Evolutionary conservation across 2,888 invertebrate species (phyloP), one percentile per base, ranked within the genome.

Genomic region (Agrotis puta): DNA sequence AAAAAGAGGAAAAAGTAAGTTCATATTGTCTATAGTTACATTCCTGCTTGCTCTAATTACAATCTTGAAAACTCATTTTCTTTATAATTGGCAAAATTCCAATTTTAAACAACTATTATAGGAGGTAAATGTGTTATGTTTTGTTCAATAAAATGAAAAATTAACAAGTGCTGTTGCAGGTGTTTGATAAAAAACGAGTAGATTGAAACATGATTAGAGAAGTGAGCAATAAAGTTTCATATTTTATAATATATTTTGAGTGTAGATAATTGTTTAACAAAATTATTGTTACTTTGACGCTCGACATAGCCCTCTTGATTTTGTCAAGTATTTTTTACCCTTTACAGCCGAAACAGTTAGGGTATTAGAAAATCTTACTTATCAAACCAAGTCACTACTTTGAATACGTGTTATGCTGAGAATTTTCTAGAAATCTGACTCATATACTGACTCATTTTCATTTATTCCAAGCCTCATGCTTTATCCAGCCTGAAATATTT

Each of bases 1-100:
- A 96, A 94, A 77, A 94, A 94, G 77, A 88, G 95, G 67, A 94
- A 91, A 88, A 93, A 91, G 96, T 96, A 86, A 88, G 91, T 88
- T 22, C 0, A 61, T 16, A 72, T 69, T 53, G 59, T 57, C 51
- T 72, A 14, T 50, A 54, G 58, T 75, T 70, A 65, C 16, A 63
- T 77, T 50, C 45, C 2, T 5, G 20, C 22, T 63, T 33, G 33
- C 59, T 53, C 33, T 66, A 61, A 72, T 51, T 39, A 51, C 33
- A 51, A 43, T 63, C 11, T 61, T 33, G 53, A 51, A 13, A 54
- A 22, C 7, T 56, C 56, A 66, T 56, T 71, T 76, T 59, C 59
- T 59, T 64, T 9, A 70, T 58, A 22, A 20, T 70, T 79, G 75
- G 70, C 75, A 16, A 47, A 57, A 47, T 71, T 71, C 64, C 76